Base-by-base conservation (phyloP, 1,140 invertebrate species). In the Brachionus manjavacas region DNA sequence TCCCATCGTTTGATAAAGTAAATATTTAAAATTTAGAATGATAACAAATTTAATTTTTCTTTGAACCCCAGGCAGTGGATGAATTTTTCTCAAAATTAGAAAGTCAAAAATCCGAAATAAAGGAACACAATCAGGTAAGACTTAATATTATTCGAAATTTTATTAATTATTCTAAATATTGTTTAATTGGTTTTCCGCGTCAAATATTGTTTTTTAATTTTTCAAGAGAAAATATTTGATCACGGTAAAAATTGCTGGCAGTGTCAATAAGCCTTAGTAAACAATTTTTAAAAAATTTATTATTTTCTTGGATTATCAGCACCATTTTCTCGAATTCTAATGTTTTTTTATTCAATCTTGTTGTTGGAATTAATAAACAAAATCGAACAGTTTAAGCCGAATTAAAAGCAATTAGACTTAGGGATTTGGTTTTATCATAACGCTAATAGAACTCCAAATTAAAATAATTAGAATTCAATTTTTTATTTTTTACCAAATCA, bases 31-130 rank as follows among this genome's bases (percentile, higher is more conserved):
- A 31, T 16, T 23, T 28, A 81, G 25, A 12, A 64, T 35, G 25
- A 46, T 35, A 43, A 12, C 6, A 68, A 64, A 60, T 23, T 60
- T 31, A 35, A n/a, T 76, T 23, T 49, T 7, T 49, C 52, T n/a
- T 49, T 49, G 11, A 25, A 46, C 43, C 86, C 85, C 85, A 91
- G 88, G 93, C 96, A 25, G 94, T 97, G 1, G 98, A 99, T 91
- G 95, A 98, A 87, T 99, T 96, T 90, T 99, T 94, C 90, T 99
- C 96, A 0, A 93, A 93, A 80, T 90, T 97, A 87, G 97, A 99
- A 90, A 93, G 93, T 76, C 97, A 99, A 89, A 99, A 98, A 89
- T 92, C 97, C 86, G 96, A 99, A 89, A 89, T 97, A 84, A 96
- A 95, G 91, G 93, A 93, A 3, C 88, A 97, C 1, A 94, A 96